Conservation (phyloP, 2,113 vertebrate species). For the Piprites chloris region DNA sequence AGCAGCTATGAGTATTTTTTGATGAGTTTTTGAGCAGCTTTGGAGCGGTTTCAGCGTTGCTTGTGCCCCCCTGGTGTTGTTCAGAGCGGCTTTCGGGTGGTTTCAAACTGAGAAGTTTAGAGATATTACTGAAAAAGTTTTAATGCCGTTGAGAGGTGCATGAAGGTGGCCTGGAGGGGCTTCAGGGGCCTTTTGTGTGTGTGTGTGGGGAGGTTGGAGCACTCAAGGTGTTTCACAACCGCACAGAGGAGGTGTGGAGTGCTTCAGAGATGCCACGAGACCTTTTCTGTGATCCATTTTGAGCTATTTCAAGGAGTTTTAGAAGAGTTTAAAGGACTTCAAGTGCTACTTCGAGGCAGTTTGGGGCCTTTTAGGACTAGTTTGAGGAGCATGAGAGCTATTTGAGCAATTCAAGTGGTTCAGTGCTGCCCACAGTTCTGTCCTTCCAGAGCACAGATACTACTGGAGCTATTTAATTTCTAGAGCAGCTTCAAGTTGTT, state of each 20-base stretch:
- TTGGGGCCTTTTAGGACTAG: background rate
- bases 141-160: rapidly evolving
- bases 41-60: background rate
- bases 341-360: background rate
- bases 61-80: rapidly evolving
- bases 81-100: background rate
- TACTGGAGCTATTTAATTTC: background rate
- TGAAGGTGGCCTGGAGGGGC: background rate
- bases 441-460: background rate
- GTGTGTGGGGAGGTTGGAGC: background rate
- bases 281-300: background rate
- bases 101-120: background rate
- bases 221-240: background rate
- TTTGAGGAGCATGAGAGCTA: background rate
- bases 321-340: background rate
- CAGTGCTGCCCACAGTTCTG: rapidly evolving
- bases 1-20: background rate
- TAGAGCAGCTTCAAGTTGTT: background rate
- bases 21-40: background rate
- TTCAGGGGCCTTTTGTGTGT: background rate
- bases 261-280: background rate
- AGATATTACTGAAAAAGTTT: background rate
- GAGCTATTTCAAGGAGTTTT: slow-evolving; percentile 1
- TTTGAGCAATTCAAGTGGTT: background rate
- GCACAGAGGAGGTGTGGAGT: background rate